Evolutionary conservation across 2,888 invertebrate species (phyloP), one percentile per base, ranked within the genome.

Genomic region (Dorcus hopei): DNA sequence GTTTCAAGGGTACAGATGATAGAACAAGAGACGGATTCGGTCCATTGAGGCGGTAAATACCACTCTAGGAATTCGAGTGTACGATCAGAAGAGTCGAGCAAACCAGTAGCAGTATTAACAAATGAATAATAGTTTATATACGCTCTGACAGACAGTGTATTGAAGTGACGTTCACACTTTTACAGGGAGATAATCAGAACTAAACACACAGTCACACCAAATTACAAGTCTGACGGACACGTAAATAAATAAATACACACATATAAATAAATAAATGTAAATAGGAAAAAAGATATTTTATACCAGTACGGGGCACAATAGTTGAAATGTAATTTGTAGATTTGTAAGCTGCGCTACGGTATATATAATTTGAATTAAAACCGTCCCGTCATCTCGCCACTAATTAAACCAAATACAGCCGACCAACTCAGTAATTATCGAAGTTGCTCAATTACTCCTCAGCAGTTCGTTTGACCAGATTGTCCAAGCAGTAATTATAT

Each of bases 261-360:
- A 66, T 61, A 66, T 68, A 65, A 69, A 65, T 66, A 65, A 65
- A 66, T 65, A 66, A 65, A 63, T 60, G 62, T 59, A 64, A 65
- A 65, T 56, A 47, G 52, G 56, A 59, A 59, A 52, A 58, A 56
- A 52, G 56, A 56, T 54, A 59, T 59, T 59, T 59, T 59, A 59
- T 59, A 56, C 56, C 52, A 55, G 48, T 58, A 53, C 52, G 54
- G 19, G 54, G 57, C 50, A 50, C 64, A 71, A 70, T 68, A 68
- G 66, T 62, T 68, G 68, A 71, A 70, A 72, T 68, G 71, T 72
- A 71, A 73, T 73, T 73, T 73, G 65, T 70, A 70, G 65, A 68
- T 71, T 71, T 72, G 72, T 72, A 71, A 70, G 69, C 65, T 59
- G 55, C 62, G 65, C 67, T 63, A 61, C 64, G 62, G 66, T 67